Evolutionary conservation across 2,797 vertebrate genomes (phyloP).

Genomic region (Myoxocephalus aenaeus): DNA sequence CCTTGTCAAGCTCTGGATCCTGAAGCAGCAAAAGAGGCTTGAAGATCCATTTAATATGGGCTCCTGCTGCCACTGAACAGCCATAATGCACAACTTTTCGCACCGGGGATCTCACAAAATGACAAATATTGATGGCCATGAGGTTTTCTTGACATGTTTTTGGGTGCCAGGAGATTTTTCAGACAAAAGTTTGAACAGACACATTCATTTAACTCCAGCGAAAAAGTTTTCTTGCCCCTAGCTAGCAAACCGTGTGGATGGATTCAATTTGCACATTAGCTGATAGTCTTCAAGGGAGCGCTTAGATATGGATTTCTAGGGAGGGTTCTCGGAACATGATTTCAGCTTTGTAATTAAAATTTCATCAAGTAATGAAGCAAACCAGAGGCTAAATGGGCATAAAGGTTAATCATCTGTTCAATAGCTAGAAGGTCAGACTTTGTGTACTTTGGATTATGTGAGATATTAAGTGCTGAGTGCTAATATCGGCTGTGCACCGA

Average conservation of each 20-base stretch:
- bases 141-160: constrained; percentile 36
- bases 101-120: constrained; percentile 9
- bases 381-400: constrained; percentile 68
- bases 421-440: constrained; percentile 71
- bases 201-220: constrained; percentile 7
- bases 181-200: constrained; percentile 35
- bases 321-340: constrained; percentile 56
- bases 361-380: constrained; percentile 73
- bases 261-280: constrained; percentile 60
- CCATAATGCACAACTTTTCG: constrained; percentile 7
- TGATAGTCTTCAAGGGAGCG: constrained; percentile 39
- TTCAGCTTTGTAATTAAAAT: constrained; percentile 75
- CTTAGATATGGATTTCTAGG: constrained; percentile 54
- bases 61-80: constrained; percentile 22
- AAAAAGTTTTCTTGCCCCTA: not conserved
- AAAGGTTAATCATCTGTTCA: constrained; percentile 79
- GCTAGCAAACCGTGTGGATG: constrained; percentile 21
- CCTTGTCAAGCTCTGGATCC: constrained; percentile 47
- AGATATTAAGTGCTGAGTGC: constrained; percentile 47
- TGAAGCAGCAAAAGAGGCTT: constrained; percentile 28
- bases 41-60: constrained; percentile 34
- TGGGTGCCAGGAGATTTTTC: constrained; percentile 12
- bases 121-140: not conserved
- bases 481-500: constrained; percentile 61
- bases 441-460: constrained; percentile 61